These are phyloP conservation scores for Phalacrocorax pelagicus DNA, from an alignment of 2,113 vertebrate genomes.

Conservation along the genomic window DNA sequence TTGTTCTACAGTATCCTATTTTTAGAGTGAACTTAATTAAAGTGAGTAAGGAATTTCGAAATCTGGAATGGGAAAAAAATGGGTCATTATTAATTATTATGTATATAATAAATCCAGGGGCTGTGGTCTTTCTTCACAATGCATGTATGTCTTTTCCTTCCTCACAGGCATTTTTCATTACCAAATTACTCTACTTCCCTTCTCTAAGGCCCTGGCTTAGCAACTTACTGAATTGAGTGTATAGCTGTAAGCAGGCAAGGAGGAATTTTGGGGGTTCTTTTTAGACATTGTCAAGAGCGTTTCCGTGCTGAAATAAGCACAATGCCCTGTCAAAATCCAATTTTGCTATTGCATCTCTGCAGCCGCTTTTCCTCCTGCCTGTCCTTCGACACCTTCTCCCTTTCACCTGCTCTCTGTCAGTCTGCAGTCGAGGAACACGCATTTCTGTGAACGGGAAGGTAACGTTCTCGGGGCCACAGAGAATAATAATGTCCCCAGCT, in stretches of 20 bases:
- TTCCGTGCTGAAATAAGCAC: neutral
- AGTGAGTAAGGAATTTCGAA: constrained; percentile 60
- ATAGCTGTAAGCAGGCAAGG: neutral
- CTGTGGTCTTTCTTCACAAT: constrained; percentile 47
- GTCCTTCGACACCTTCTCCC: neutral
- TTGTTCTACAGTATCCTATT: constrained; percentile 68
- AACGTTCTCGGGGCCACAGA: neutral
- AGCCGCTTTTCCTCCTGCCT: neutral
- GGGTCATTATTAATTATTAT: constrained; percentile 70
- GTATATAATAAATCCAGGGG: constrained; percentile 57
- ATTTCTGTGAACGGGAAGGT: neutral
- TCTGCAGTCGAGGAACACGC: neutral
- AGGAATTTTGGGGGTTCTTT: neutral
- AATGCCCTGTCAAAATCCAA: neutral
- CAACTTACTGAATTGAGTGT: neutral
- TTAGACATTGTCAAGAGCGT: neutral
- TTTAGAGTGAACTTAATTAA: constrained; percentile 71
- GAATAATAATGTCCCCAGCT: neutral
- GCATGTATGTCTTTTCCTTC: constrained; percentile 27
- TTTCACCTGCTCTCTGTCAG: neutral
- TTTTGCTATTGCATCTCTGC: neutral
- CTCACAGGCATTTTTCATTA: constrained; percentile 47
- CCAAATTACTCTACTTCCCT: neutral
- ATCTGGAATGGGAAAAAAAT: constrained; percentile 59
- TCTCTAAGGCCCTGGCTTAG: neutral